Conservation (phyloP, 2,113 vertebrate genomes). For the Bufo gargarizans region DNA sequence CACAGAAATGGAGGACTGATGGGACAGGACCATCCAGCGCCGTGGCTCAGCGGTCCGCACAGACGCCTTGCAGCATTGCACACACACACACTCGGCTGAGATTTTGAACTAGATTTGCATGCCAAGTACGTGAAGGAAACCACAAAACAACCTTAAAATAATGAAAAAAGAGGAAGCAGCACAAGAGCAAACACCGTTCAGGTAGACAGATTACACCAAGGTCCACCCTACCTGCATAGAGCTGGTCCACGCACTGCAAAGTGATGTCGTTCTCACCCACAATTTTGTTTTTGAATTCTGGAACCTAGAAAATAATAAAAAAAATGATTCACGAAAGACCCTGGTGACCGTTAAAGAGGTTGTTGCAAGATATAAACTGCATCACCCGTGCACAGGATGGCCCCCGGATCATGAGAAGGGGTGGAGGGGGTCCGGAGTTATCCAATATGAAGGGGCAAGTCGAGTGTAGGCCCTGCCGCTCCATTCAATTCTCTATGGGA, state of each 20-base stretch:
- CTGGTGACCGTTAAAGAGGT: too few relatives aligned
- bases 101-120: neutral
- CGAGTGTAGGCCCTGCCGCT: too few relatives aligned
- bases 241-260: constrained; percentile 85
- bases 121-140: neutral
- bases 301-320: constrained; percentile 69
- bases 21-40: too few relatives aligned
- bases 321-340: too few relatives aligned
- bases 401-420: too few relatives aligned
- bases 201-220: neutral
- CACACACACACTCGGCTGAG: neutral
- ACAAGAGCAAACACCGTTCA: neutral
- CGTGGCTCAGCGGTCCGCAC: too few relatives aligned
- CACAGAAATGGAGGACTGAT: too few relatives aligned
- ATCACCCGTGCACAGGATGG: too few relatives aligned
- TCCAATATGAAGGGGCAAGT: too few relatives aligned
- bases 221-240: constrained; percentile 79
- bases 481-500: too few relatives aligned
- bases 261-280: constrained; percentile 88
- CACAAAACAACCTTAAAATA: neutral
- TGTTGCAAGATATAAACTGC: too few relatives aligned
- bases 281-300: constrained; percentile 84
- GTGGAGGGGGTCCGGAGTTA: too few relatives aligned
- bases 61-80: neutral
- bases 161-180: neutral